Conservation (phyloP, 2,888 invertebrate species). For the Philereme vetulata region DNA sequence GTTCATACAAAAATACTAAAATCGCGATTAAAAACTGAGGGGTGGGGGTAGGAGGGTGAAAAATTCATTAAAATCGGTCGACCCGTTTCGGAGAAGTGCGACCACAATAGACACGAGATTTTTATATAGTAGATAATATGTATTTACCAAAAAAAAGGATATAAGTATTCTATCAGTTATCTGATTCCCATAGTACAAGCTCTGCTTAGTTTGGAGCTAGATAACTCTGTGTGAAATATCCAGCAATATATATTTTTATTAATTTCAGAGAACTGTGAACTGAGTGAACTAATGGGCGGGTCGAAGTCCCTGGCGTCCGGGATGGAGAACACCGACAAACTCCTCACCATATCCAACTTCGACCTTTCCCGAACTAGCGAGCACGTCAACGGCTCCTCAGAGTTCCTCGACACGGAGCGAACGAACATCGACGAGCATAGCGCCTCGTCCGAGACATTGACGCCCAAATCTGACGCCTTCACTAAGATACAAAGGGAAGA, state of each 20-base stretch:
- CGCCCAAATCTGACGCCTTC: slow-evolving; percentile 35
- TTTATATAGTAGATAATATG: too few relatives aligned
- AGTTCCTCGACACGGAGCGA: slow-evolving; percentile 63
- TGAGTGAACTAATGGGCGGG: slow-evolving; percentile 50
- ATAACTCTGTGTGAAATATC: too few relatives aligned
- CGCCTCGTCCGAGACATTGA: slow-evolving; percentile 49
- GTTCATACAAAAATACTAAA: too few relatives aligned
- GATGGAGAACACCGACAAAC: slow-evolving; percentile 56
- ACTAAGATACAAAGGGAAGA: slow-evolving; percentile 55
- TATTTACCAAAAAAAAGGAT: too few relatives aligned
- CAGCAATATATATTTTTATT: not conserved
- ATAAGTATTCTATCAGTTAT: too few relatives aligned
- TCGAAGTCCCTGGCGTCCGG: slow-evolving; percentile 65
- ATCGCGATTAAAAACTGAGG: too few relatives aligned
- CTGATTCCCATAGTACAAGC: too few relatives aligned
- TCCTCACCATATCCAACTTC: slow-evolving; percentile 58
- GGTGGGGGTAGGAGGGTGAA: too few relatives aligned
- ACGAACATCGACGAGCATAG: slow-evolving; percentile 48
- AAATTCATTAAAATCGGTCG: too few relatives aligned
- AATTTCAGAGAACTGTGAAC: slow-evolving; percentile 54
- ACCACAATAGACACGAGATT: too few relatives aligned
- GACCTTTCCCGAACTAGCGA: slow-evolving; percentile 48
- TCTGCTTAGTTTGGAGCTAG: too few relatives aligned
- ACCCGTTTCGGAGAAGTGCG: too few relatives aligned
- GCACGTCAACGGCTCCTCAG: slow-evolving; percentile 62